Conservation (phyloP, 2,113 vertebrate species). For the Haemorhous mexicanus region DNA sequence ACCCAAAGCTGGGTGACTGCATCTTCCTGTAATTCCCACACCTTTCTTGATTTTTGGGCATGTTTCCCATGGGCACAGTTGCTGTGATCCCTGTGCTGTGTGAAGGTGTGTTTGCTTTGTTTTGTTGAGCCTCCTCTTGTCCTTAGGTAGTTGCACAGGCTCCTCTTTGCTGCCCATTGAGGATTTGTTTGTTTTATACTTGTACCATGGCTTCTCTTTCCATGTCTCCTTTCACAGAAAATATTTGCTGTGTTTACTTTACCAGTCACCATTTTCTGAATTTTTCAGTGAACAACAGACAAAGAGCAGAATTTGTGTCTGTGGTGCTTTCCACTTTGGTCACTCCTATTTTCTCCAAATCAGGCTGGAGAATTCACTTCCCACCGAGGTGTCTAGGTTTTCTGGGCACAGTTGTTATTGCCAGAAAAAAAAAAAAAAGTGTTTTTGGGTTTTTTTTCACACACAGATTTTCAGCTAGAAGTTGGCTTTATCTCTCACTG, state of each 20-base stretch:
- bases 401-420: not conserved
- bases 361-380: not conserved
- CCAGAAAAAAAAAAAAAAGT: not conserved
- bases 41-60: not conserved
- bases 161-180: not conserved
- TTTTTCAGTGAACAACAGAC: not conserved
- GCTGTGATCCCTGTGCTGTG: fast-evolving
- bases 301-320: not conserved
- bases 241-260: not conserved
- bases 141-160: not conserved
- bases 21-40: not conserved
- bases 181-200: not conserved
- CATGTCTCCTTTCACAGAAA: not conserved
- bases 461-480: not conserved
- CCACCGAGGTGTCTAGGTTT: not conserved
- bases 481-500: not conserved
- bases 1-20: not conserved
- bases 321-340: not conserved
- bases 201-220: not conserved
- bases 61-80: not conserved
- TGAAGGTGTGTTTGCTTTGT: not conserved
- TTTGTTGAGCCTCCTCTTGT: not conserved
- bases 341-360: not conserved
- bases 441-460: fast-evolving
- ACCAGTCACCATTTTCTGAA: not conserved